phyloP scores from a whole-genome alignment of 2,113 vertebrate species.

The Myxocyprinus asiaticus region DNA sequence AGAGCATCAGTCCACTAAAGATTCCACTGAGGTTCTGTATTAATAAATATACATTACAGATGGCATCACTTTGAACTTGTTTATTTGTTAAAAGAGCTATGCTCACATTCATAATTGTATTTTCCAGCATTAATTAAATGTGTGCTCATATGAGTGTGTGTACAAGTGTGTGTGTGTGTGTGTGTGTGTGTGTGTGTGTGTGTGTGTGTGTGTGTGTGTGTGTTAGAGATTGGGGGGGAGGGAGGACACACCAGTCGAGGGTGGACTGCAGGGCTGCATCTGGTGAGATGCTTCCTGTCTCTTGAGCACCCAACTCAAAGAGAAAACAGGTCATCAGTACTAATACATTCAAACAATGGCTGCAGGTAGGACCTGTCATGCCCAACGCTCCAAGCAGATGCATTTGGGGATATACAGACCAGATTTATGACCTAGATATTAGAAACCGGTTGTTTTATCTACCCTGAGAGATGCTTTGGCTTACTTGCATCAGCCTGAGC shows the following conservation, averaged over 20 bases:
- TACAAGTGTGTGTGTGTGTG: slow-evolving; percentile 22
- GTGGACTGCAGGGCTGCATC: slow-evolving; percentile 2
- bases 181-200: too few species aligned
- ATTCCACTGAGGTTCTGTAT: slow-evolving; percentile 14
- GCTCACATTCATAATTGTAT: slow-evolving; percentile 47
- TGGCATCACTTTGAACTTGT: slow-evolving; percentile 37
- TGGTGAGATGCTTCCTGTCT: not conserved
- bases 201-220: slow-evolving; percentile 23
- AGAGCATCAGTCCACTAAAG: slow-evolving; percentile 21
- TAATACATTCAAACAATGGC: slow-evolving; percentile 10
- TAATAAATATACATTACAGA: slow-evolving; percentile 38
- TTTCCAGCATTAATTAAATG: slow-evolving; percentile 51
- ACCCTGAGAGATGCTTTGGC: slow-evolving; percentile 8
- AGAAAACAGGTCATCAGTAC: slow-evolving; percentile 21
- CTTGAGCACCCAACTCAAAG: not conserved
- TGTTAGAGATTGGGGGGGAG: not conserved
- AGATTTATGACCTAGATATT: slow-evolving; percentile 11
- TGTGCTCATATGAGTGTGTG: too few species aligned
- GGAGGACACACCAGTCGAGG: not conserved
- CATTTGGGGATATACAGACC: slow-evolving; percentile 4
- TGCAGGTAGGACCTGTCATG: slow-evolving; percentile 11
- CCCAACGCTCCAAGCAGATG: not conserved
- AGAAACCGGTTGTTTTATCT: slow-evolving; percentile 20
- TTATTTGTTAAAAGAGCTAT: slow-evolving; percentile 58
- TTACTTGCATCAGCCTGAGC: slow-evolving; percentile 27